Evolutionary conservation across 2,797 vertebrate species (phyloP), one percentile per base, ranked within the genome.

Genomic region (Typhlichthys eigenmanni): DNA sequence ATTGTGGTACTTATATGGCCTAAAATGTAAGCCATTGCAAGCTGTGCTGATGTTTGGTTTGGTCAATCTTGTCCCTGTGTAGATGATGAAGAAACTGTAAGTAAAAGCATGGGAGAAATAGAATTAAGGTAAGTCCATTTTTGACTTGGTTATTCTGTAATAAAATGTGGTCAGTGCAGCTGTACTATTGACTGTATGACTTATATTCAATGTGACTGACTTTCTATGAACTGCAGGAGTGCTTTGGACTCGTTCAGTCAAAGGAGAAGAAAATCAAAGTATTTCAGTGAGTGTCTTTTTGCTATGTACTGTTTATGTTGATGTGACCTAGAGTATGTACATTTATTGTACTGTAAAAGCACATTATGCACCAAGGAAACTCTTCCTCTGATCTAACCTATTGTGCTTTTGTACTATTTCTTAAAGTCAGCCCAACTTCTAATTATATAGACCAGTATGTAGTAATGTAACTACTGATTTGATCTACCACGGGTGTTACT

Each of bases 201-300:
- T 43, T 43, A 1, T 43, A 43, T 43, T 43, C 38, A 43, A 60
- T 8, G 55, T 58, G n/a, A 32, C 52, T 60, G 58, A 38, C 13
- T 62, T 63, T 75, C 13, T 58, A 32, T 6, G 1, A 2, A 9
- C 34, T 68, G 16, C 45, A 94, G 92, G 59, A 83, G 54, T 47
- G 62, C 83, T 71, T 76, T 87, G 55, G 84, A 83, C 56, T 76
- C 77, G 14, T 58, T 90, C 0, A 56, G 66, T 43, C 85, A 78
- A 71, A 73, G 38, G 54, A 92, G 75, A 74, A 92, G 86, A 64
- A 93, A 85, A 67, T 93, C 92, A 1, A 92, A 64, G 73, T 89
- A 87, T 76, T 93, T 86, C 76, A 91, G 92, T 94, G 72, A 92
- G 93, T 92, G 65, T 64, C 9, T 74, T 12, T 38, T 2, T 14